Conservation (phyloP, 2,113 vertebrate genomes). For the Thomomys bottae region DNA sequence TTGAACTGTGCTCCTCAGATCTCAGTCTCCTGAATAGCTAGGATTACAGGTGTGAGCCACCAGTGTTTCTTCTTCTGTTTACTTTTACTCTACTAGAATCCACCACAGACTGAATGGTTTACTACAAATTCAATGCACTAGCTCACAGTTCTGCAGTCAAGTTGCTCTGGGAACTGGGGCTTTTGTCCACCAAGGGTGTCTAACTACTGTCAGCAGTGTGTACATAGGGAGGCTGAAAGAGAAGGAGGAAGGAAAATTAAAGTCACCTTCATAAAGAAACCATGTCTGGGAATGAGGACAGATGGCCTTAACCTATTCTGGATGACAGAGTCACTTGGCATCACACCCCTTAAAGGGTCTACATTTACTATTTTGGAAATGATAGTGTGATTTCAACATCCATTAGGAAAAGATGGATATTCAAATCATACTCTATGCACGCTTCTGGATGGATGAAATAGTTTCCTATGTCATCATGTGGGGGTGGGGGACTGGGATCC, state of each 20-base stretch:
- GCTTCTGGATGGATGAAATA: not conserved
- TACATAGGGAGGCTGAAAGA: too few species aligned
- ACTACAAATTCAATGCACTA: not conserved
- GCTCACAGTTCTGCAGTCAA: not conserved
- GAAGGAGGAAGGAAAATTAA: not conserved
- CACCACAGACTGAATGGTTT: not conserved
- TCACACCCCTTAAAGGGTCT: not conserved
- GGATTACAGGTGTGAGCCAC: too few species aligned
- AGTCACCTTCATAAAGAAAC: not conserved
- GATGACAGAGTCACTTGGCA: not conserved
- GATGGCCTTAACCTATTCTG: not conserved
- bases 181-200: too few species aligned
- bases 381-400: not conserved
- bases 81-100: not conserved
- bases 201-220: too few species aligned
- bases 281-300: not conserved
- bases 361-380: not conserved
- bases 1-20: too few species aligned
- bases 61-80: not conserved
- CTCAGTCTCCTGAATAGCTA: too few species aligned
- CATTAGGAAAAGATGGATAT: too few species aligned
- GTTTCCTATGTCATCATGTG: too few species aligned
- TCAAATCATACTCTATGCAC: not conserved
- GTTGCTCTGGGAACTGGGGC: not conserved
- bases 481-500: accelerated